phyloP scores from a whole-genome alignment of 2,797 vertebrate species.

The Centropyge bicolor region DNA sequence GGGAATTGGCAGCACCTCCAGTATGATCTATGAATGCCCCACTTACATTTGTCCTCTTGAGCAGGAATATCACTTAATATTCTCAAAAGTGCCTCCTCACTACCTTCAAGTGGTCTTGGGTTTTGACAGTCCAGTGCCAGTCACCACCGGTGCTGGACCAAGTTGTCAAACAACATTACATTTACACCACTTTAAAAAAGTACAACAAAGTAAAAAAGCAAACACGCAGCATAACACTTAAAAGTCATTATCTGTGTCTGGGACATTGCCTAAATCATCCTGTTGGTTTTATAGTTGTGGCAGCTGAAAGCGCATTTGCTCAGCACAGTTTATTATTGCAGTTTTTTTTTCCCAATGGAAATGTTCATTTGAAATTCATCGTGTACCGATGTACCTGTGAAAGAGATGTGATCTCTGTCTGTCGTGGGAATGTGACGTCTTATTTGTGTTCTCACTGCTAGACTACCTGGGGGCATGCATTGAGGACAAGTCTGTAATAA shows the following conservation, averaged over 20 bases:
- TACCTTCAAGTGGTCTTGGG: background rate
- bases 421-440: background rate
- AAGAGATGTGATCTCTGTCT: background rate
- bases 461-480: background rate
- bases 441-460: background rate
- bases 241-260: background rate
- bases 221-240: background rate
- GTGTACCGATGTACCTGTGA: too few species aligned
- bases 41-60: constrained; percentile 22
- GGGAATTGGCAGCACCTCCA: background rate
- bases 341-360: background rate
- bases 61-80: background rate
- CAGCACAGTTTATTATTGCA: background rate
- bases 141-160: background rate
- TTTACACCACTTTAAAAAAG: background rate
- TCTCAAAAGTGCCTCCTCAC: background rate
- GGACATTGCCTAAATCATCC: background rate
- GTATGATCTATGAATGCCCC: constrained; percentile 14
- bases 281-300: background rate
- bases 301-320: too few species aligned
- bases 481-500: background rate
- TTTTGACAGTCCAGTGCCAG: background rate
- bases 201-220: background rate
- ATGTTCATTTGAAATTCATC: background rate
- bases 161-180: background rate